Evolutionary conservation across 2,113 vertebrate genomes (phyloP), one percentile per base, ranked within the genome.

Genomic region (Paramormyrops kingsleyae): DNA sequence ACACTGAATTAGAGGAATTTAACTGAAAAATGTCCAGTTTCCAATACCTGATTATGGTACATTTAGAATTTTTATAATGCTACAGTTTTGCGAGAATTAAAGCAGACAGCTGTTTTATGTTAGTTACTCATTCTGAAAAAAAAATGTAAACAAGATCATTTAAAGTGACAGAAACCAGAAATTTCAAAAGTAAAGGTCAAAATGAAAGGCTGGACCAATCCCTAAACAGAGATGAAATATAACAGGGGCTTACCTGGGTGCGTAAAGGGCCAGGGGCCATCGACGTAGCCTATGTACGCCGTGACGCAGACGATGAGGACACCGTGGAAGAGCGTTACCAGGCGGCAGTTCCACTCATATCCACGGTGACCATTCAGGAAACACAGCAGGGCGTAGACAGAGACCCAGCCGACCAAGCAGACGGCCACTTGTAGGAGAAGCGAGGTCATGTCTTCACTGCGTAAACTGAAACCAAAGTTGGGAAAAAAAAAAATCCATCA

Each of bases 181-280:
- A 84, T 84, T 84, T 46, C 19, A 47, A 84, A 39, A 77, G 35
- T 77, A 17, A 77, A 77, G 15, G 6, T 39, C 31, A 87, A 56
- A 39, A 87, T 8, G 31, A 53, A 87, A 56, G 27, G 2, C 50
- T 35, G 39, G 8, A 46, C 15, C 80, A 84, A 6, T 8, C 42
- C 21, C 21, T 24, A 27, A 47, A 47, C 21, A 47, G 44, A 44
- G 42, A n/a, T 47, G 24, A 84, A n/a, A 84, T 84, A 46, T 77
- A 19, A 80, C 35, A 39, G 35, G 5, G 35, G 0, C 24, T 89
- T 95, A 98, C 98, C 98, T 94, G 98, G 97, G 93, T 98, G 91
- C 1, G 95, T 97, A 93, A 99, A 96, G 88, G 98, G 98, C 98
- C 98, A 99, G 15, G 98, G 98, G 80, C 98, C 98, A 21, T 99